phyloP scores from a whole-genome alignment of 2,113 vertebrate genomes.

The Hiodon tergisus region DNA sequence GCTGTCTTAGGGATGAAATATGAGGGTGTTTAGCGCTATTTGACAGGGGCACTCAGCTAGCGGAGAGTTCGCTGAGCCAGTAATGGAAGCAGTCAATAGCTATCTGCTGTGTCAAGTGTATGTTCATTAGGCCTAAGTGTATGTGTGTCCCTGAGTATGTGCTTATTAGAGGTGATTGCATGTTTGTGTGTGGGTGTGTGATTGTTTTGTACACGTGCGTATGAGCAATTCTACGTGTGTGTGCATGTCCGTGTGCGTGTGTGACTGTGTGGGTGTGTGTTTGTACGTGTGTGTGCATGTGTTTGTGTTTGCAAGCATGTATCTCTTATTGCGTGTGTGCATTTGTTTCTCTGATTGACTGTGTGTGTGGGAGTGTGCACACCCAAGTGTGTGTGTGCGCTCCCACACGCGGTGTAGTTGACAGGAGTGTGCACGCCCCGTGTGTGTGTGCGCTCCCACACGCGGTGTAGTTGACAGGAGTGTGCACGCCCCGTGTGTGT shows the following conservation, averaged over 20 bases:
- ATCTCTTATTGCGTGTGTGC: neutral
- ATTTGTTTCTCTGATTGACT: neutral
- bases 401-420: too few species aligned
- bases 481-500: neutral
- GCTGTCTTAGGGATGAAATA: slow-evolving; percentile 68
- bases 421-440: neutral
- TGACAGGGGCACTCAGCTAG: slow-evolving; percentile 54
- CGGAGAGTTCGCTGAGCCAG: slow-evolving; percentile 70
- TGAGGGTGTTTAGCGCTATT: slow-evolving; percentile 63
- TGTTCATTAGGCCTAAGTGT: slow-evolving; percentile 57
- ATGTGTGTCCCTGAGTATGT: neutral
- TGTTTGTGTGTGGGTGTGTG: neutral
- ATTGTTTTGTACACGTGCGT: neutral
- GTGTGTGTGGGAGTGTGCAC: too few species aligned
- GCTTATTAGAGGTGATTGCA: neutral
- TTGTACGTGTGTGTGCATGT: too few species aligned
- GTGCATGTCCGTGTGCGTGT: too few species aligned
- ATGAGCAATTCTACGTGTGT: too few species aligned
- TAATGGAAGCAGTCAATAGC: slow-evolving; percentile 74
- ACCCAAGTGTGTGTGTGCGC: too few species aligned
- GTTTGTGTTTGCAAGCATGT: neutral
- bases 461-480: neutral
- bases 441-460: too few species aligned
- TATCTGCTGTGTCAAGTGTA: slow-evolving; percentile 64
- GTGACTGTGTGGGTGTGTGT: too few species aligned